A percentile compares a stretch with the other conserved stretches of the same genome.
These are phyloP conservation scores for Fregetta grallaria DNA, from an alignment of 2,113 vertebrate genomes.

Conservation along the genomic window DNA sequence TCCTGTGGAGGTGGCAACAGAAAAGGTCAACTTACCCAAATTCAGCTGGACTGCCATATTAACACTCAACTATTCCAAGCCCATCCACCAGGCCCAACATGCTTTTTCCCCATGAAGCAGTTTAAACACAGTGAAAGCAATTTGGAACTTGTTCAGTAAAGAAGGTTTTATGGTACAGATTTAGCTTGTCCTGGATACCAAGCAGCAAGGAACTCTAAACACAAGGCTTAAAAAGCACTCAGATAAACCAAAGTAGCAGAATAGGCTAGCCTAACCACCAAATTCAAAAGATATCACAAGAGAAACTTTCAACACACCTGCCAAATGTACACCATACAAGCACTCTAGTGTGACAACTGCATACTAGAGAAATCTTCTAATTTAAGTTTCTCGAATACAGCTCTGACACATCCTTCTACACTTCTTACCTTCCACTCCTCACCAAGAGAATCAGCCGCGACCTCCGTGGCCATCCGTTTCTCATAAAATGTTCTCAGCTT, in stretches of 20 bases:
- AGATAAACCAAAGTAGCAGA: rapidly evolving
- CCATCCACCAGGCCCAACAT: rapidly evolving
- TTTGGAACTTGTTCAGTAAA: not conserved
- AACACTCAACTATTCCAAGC: not conserved
- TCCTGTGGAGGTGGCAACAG: not conserved
- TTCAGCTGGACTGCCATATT: too few species aligned
- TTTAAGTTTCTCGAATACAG: rapidly evolving
- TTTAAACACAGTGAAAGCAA: not conserved
- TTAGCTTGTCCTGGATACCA: not conserved
- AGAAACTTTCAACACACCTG: rapidly evolving
- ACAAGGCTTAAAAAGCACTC: rapidly evolving
- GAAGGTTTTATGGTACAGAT: rapidly evolving
- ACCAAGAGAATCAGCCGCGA: conserved; percentile 90
- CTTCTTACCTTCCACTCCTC: conserved; percentile 95
- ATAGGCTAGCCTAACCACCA: rapidly evolving
- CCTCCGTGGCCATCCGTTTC: conserved; percentile 96
- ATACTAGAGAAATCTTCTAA: rapidly evolving
- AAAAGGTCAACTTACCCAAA: not conserved
- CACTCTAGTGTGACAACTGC: rapidly evolving
- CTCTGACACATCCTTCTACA: rapidly evolving
- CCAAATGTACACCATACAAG: rapidly evolving
- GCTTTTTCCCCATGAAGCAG: rapidly evolving
- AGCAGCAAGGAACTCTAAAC: not conserved
- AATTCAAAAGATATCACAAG: rapidly evolving
- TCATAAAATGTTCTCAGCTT: conserved; percentile 97